Conservation (phyloP, 2,888 invertebrate species). For the Apodemia duryi region DNA sequence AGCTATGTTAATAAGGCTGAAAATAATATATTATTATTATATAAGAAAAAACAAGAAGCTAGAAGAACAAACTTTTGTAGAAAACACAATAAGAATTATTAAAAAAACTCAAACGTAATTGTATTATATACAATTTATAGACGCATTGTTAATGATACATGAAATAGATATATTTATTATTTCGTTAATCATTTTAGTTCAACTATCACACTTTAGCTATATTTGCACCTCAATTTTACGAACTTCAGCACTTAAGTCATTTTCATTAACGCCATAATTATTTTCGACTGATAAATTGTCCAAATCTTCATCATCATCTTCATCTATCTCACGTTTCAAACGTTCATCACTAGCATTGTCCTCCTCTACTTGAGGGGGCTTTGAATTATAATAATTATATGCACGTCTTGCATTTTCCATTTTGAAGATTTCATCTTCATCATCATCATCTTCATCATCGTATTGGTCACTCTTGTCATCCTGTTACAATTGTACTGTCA, state of each 20-base stretch:
- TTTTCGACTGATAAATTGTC: slow-evolving; percentile 40
- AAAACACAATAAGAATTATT: background rate
- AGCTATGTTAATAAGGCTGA: slow-evolving; percentile 13
- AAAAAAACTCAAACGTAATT: background rate
- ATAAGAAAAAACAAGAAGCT: background rate
- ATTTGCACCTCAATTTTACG: slow-evolving; percentile 31
- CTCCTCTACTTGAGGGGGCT: slow-evolving; percentile 27
- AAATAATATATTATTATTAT: background rate
- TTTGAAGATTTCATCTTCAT: slow-evolving; percentile 39
- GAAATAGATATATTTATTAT: slow-evolving; percentile 3
- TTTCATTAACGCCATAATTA: slow-evolving; percentile 37
- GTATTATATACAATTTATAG: slow-evolving; percentile 8
- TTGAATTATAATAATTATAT: slow-evolving; percentile 36
- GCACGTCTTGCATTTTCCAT: slow-evolving; percentile 27
- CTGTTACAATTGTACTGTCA: slow-evolving; percentile 16
- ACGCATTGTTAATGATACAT: slow-evolving; percentile 3
- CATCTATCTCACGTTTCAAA: slow-evolving; percentile 17
- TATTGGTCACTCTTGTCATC: slow-evolving; percentile 36
- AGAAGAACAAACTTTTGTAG: background rate
- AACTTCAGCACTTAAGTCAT: slow-evolving; percentile 44
- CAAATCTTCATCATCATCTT: slow-evolving; percentile 37
- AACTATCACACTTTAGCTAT: slow-evolving; percentile 13
- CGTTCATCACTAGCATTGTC: slow-evolving; percentile 20
- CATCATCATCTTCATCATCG: slow-evolving; percentile 28
- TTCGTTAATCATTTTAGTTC: slow-evolving; percentile 15